These are phyloP conservation scores for Oophaga pumilio DNA, from an alignment of 2,113 vertebrate species.

Conservation along the genomic window DNA sequence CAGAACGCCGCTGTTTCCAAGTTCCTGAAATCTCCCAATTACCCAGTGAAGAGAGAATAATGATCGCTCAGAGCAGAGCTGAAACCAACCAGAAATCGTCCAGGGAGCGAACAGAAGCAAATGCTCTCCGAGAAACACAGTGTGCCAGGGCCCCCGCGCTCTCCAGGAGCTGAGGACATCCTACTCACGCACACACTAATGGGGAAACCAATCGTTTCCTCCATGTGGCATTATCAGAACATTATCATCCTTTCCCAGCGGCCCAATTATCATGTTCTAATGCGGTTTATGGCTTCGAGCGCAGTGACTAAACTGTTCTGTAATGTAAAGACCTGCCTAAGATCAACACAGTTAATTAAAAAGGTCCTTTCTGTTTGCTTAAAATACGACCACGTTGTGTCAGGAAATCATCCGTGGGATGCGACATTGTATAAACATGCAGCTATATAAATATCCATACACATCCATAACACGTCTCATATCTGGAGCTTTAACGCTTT, in stretches of 20 bases:
- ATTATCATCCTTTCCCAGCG: slow-evolving; percentile 20
- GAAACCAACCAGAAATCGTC: slow-evolving; percentile 36
- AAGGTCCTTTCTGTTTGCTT: not conserved
- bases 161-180: slow-evolving; percentile 37
- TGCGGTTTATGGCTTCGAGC: not conserved
- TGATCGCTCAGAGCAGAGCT: slow-evolving; percentile 47
- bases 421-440: not conserved
- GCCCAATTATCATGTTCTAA: slow-evolving; percentile 47
- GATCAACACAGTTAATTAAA: slow-evolving; percentile 9
- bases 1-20: slow-evolving; percentile 44
- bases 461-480: not conserved
- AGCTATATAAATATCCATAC: not conserved
- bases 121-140: not conserved
- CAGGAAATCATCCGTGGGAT: not conserved
- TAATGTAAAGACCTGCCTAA: not conserved
- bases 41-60: slow-evolving; percentile 56
- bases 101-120: slow-evolving; percentile 28
- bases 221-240: not conserved
- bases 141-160: slow-evolving; percentile 1
- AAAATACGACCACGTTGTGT: not conserved
- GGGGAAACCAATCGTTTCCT: slow-evolving; percentile 30
- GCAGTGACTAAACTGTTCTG: not conserved
- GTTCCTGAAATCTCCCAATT: slow-evolving; percentile 58
- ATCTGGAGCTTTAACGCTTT: not conserved
- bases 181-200: slow-evolving; percentile 50